Evolutionary conservation across 2,113 vertebrate genomes (phyloP).

Genomic region (Budorcas taxicolor): DNA sequence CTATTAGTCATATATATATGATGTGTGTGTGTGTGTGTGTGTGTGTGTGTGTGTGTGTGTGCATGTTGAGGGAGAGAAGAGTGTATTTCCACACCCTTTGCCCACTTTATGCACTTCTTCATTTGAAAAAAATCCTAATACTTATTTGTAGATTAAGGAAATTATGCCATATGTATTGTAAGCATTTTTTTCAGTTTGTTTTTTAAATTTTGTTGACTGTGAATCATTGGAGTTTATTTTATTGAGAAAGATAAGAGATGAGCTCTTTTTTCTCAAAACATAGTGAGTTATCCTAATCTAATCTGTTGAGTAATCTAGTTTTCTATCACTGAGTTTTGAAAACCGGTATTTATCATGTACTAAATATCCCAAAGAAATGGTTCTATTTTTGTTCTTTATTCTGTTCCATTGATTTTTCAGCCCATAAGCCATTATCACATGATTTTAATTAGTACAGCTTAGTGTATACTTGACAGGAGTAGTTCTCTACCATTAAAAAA

Average conservation of each 20-base stretch:
- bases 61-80: background rate
- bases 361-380: background rate
- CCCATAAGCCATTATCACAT: background rate
- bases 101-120: background rate
- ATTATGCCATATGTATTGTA: background rate
- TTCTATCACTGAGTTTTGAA: background rate
- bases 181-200: background rate
- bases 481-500: background rate
- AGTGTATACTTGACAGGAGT: background rate
- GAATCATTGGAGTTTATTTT: background rate
- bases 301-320: background rate
- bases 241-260: background rate
- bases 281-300: background rate
- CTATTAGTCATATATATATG: background rate
- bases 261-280: background rate
- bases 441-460: background rate
- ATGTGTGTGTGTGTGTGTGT: background rate
- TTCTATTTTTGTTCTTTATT: conserved; percentile 5
- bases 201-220: background rate
- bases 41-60: background rate
- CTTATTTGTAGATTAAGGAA: background rate
- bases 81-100: background rate
- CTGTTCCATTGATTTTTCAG: background rate
- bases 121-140: background rate
- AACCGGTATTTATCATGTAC: background rate